Evolutionary conservation across 2,888 invertebrate genomes (phyloP).

Genomic region (Pimpla rufipes): DNA sequence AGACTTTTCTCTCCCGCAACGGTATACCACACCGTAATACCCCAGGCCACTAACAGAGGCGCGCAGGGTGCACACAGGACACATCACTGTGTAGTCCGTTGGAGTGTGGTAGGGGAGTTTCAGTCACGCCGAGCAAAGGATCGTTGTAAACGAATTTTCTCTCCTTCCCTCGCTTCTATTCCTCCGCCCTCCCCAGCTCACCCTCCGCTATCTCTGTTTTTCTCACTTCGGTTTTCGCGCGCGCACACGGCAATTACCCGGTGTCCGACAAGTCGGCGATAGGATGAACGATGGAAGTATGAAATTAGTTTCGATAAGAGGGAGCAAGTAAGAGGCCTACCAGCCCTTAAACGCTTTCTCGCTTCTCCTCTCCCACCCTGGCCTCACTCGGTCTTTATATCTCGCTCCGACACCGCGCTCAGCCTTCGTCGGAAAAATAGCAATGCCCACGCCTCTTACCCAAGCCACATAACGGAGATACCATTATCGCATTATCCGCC

Average conservation of each 20-base stretch:
- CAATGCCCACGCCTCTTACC: constrained; percentile 2
- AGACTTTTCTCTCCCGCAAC: constrained; percentile 57
- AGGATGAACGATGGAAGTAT: constrained; percentile 66
- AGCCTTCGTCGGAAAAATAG: constrained; percentile 23
- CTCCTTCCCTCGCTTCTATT: constrained; percentile 9
- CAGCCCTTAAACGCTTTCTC: constrained; percentile 10
- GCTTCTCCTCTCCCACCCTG: not conserved
- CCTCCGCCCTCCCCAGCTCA: constrained; percentile 18
- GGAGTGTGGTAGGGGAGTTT: constrained; percentile 57
- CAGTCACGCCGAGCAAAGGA: constrained; percentile 51
- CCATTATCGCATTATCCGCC: constrained; percentile 29
- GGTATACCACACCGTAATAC: constrained; percentile 53
- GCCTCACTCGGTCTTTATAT: constrained; percentile 2
- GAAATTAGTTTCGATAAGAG: constrained; percentile 67
- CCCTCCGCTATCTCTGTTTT: constrained; percentile 22
- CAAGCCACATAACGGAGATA: not conserved
- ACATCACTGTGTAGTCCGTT: constrained; percentile 53
- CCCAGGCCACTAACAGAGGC: constrained; percentile 44
- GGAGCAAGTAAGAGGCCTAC: constrained; percentile 23
- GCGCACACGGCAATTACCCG: constrained; percentile 62
- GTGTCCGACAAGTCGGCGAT: constrained; percentile 64
- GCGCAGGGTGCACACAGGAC: constrained; percentile 33
- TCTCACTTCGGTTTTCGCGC: constrained; percentile 48
- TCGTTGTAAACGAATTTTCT: constrained; percentile 65
- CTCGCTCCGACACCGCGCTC: constrained; percentile 29